phyloP scores from a whole-genome alignment of 2,888 invertebrate species.

The Tetropium fuscum region DNA sequence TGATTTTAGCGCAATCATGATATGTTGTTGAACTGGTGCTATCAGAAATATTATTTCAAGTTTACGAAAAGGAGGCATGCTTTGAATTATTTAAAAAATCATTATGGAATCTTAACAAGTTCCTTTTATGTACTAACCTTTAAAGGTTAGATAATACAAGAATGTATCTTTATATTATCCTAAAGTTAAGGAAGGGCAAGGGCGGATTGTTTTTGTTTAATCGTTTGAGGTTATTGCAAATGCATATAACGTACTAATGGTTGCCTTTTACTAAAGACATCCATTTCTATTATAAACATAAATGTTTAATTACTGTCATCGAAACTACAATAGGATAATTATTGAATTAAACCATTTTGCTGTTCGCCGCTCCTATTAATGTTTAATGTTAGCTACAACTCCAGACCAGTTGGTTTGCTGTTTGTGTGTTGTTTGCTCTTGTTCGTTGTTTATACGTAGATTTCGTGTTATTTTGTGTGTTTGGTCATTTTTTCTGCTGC shows the following conservation, averaged over 20 bases:
- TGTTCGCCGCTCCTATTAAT: conserved; percentile 19
- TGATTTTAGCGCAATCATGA: too few species aligned
- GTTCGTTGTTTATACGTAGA: conserved; percentile 33
- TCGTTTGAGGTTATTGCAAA: conserved; percentile 14
- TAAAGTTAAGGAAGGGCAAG: conserved; percentile 1
- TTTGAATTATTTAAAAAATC: too few species aligned
- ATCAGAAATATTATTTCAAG: too few species aligned
- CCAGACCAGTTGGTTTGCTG: conserved; percentile 13
- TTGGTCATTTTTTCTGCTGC: conserved; percentile 69
- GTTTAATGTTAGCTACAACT: conserved; percentile 18
- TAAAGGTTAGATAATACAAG: too few species aligned
- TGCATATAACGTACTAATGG: background rate
- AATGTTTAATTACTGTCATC: conserved; percentile 28
- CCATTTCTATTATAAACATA: conserved; percentile 23
- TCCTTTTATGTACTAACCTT: too few species aligned
- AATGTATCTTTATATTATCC: too few species aligned
- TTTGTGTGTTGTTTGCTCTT: conserved; percentile 27
- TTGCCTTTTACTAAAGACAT: conserved; percentile 14
- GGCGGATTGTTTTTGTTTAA: background rate
- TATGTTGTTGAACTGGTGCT: too few species aligned
- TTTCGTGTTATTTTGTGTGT: conserved; percentile 68
- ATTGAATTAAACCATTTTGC: conserved; percentile 19
- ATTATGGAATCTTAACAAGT: too few species aligned
- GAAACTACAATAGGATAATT: conserved; percentile 27
- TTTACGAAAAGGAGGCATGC: too few species aligned